A percentile compares a stretch with the other conserved stretches of the same genome.
Evolutionary conservation across 1,140 invertebrate species (phyloP).

Genomic region (Lethocerus indicus): DNA sequence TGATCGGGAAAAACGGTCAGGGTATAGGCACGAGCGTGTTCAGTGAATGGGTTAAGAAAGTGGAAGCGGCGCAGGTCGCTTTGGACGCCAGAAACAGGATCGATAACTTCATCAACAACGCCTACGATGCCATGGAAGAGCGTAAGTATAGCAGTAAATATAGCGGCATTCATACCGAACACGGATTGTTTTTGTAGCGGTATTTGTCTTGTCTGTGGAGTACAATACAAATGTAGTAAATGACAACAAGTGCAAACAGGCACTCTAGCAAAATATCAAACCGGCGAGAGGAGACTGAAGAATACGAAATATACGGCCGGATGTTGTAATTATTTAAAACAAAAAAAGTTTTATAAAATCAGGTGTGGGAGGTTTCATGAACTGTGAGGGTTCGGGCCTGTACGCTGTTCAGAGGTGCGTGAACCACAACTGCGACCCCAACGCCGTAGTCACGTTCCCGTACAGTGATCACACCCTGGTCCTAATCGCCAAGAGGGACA

Average conservation of each 20-base stretch:
- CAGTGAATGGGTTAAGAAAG: slow-evolving; percentile 66
- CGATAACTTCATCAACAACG: slow-evolving; percentile 56
- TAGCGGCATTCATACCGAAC: too few relatives aligned
- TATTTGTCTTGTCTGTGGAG: too few relatives aligned
- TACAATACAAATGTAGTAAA: too few relatives aligned
- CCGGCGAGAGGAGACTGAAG: too few relatives aligned
- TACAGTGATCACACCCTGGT: slow-evolving; percentile 66
- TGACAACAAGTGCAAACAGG: too few relatives aligned
- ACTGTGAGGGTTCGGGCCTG: slow-evolving; percentile 85
- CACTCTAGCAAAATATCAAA: too few relatives aligned
- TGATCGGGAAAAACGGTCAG: slow-evolving; percentile 86
- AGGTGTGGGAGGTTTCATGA: slow-evolving; percentile 77
- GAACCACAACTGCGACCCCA: slow-evolving; percentile 86
- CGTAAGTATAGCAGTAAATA: too few relatives aligned
- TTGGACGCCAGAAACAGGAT: slow-evolving; percentile 45
- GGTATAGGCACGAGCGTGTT: slow-evolving; percentile 84
- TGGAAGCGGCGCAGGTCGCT: slow-evolving; percentile 43
- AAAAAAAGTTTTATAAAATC: too few relatives aligned
- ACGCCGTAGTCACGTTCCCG: slow-evolving; percentile 70
- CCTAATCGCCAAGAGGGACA: slow-evolving; percentile 55
- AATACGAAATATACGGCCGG: too few relatives aligned
- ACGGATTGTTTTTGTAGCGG: too few relatives aligned
- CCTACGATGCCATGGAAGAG: slow-evolving; percentile 71
- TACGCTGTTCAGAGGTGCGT: slow-evolving; percentile 69
- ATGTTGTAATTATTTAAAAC: too few relatives aligned